Evolutionary conservation across 2,888 invertebrate genomes (phyloP).

Genomic region (Abscondita cerata): DNA sequence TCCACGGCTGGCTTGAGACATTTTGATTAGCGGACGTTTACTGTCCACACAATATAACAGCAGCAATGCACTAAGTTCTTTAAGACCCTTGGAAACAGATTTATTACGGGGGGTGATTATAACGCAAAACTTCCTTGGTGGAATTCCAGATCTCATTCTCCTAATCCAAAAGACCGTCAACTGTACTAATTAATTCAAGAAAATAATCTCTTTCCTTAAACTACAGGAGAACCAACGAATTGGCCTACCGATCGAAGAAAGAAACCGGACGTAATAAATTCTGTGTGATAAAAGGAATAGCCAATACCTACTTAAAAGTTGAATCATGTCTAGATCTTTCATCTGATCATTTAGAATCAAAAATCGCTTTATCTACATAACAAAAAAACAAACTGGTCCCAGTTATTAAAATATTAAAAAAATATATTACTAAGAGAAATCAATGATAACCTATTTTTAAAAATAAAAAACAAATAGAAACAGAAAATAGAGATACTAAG

Average conservation of each 20-base stretch:
- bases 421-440: neutral
- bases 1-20: constrained; percentile 7
- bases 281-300: constrained; percentile 13
- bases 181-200: constrained; percentile 1
- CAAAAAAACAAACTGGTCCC: constrained; percentile 1
- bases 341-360: neutral
- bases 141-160: constrained; percentile 2
- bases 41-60: constrained; percentile 20
- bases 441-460: neutral
- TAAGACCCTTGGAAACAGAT: constrained; percentile 28
- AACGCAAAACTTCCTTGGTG: constrained; percentile 37
- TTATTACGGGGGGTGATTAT: constrained; percentile 35
- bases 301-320: neutral
- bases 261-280: constrained; percentile 38
- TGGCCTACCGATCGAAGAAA: no score
- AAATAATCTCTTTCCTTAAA: no score
- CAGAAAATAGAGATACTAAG: neutral
- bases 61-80: constrained; percentile 18
- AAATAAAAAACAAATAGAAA: neutral
- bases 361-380: neutral
- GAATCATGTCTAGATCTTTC: constrained; percentile 29
- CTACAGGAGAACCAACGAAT: constrained; percentile 38
- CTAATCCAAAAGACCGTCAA: neutral
- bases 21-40: no score
- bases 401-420: no score